Base-by-base conservation (phyloP, 2,888 invertebrate species). In the Herminia tarsipennalis region DNA sequence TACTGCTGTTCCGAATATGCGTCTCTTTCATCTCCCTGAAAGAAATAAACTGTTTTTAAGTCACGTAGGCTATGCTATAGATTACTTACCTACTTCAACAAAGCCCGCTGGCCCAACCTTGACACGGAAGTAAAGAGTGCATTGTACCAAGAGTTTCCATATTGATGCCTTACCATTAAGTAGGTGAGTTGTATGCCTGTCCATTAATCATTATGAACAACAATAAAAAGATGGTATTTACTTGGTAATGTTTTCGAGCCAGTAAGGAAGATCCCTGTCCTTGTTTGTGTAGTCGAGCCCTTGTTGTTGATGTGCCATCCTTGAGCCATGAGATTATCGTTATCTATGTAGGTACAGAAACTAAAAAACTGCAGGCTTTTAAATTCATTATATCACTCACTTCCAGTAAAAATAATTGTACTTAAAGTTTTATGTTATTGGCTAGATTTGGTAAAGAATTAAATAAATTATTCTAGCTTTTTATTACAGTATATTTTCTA, bases 231-330 rank as follows among this genome's bases (percentile, higher is more conserved):
- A 34, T 28, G 35, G 37, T 42, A 56, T 83, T 81, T 64, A 90
- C 90, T 86, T 85, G 73, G 87, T 86, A 81, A 90, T 78, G 70
- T 86, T 87, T 73, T 89, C 84, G 51, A 90, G 83, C 89, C 89
- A 90, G 45, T 77, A 71, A 50, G 87, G 83, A 62, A 79, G 64
- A 54, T 88, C 82, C 42, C 67, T 73, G 53, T 84, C 82, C 38
- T 76, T 81, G 48, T 70, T 69, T 48, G 76, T 56, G 62, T 77
- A 80, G 61, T 82, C 83, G 66, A 76, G 72, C 66, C 78, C 81
- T 75, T 82, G 83, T 67, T 81, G 70, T 63, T 81, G 71, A 66
- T 82, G 76, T 74, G 87, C 83, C 91, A 91, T 91, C 63, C 63
- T 88, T 78, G 60, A 81, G 78, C 86, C 87, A 88, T 88, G 65